Base-by-base conservation (phyloP, 2,888 invertebrate genomes). In the Labia minor region DNA sequence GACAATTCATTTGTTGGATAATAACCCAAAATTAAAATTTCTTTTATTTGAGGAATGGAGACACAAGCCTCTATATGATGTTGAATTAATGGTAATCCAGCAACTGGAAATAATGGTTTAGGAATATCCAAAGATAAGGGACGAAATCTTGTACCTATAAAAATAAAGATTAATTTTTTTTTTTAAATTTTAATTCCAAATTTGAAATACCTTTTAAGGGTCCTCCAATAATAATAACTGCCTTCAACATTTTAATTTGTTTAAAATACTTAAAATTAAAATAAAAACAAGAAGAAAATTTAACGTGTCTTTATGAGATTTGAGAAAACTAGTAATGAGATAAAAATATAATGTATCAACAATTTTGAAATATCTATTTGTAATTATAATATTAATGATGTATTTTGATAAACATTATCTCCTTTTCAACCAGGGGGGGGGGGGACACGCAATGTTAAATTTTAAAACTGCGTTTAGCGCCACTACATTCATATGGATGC, bases 61-160 rank as follows among this genome's bases (percentile, higher is more conserved):
- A 83, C 83, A 74, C 96, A 95, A 63, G 97, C 95, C 78, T 96
- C 95, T 65, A 99, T 95, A 75, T 97, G 95, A 76, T 99, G 98
- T 75, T 98, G 95, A 69, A 99, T 92, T 69, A 98, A 83, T 0
- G 98, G 97, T 61, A 93, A 80, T 0, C 99, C 99, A 65, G 96
- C 99, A 14, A 99, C 90, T 0, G 97, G 97, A 78, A 99, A 99
- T 16, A 99, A 77, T 0, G 98, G 98, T 77, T 99, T 99, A 0
- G 99, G 97, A n/a, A 92, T 88, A 76, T 98, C 97, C 68, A 99
- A 80, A 0, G 97, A 97, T 1, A 99, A 81, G 0, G 99, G 99
- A 0, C 99, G 87, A 78, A 99, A 99, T 66, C 98, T 83, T 8
- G 98, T 99, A 1, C 98, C 98, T 96, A 76, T 49, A 67, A 63